Base-by-base conservation (phyloP, 2,888 invertebrate species). In the Catonia carolina region DNA sequence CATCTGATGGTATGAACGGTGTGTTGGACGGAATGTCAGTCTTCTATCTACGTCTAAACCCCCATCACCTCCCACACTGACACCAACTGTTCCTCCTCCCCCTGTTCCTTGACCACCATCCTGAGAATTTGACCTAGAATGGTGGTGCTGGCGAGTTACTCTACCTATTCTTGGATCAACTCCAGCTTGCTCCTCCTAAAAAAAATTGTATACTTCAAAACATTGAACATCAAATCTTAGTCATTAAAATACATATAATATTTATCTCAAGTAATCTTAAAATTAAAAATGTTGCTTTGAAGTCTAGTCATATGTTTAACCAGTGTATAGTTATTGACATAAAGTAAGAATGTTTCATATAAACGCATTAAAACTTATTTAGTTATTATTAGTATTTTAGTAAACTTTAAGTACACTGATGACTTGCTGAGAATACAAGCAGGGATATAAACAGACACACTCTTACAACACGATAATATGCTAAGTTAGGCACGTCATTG, bases 171-270 rank as follows among this genome's bases (percentile, higher is more conserved):
- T 65, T n/a, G 75, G 75, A 64, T 75, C 81, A 15, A 83, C 81
- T n/a, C 82, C 82, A 12, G 78, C 72, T 56, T 81, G 72, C 61
- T 82, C 82, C 62, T 82, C 82, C 83, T 83, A 64, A 36, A 60
- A 59, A 48, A 31, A 18, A 50, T 5, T 35, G 14, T 14, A 33
- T 12, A 33, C 10, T n/a, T n/a, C n/a, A n/a, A n/a, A n/a, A n/a
- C n/a, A n/a, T n/a, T n/a, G n/a, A n/a, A n/a, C n/a, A n/a, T n/a
- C n/a, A n/a, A n/a, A n/a, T 33, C 33, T 33, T 10, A 33, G 8
- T 8, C 7, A 33, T 8, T 33, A 33, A 8, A 33, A 33, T 33
- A 33, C 10, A 10, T 8, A 8, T 33, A 33, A 33, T 33, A 7
- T 8, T 8, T 12, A 7, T 39, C 8, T 7, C 10, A 12, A 12